These are phyloP conservation scores for Fregata magnificens DNA, from an alignment of 2,113 vertebrate genomes.

Conservation along the genomic window DNA sequence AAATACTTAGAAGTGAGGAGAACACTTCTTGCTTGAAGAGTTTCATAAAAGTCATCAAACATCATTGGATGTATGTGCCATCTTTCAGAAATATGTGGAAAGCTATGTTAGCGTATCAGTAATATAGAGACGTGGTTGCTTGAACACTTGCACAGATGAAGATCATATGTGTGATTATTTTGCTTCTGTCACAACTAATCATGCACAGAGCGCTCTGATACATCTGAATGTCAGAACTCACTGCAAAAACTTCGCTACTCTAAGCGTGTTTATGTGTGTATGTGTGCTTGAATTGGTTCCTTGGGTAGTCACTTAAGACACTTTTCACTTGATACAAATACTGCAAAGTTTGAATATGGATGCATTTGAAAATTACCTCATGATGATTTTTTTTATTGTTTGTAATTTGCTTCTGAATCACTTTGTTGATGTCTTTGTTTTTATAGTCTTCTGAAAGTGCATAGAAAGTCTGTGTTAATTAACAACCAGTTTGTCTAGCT, in stretches of 20 bases:
- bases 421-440: background rate
- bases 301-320: background rate
- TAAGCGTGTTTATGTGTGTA: fast-evolving
- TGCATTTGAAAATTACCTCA: background rate
- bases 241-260: background rate
- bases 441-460: background rate
- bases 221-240: background rate
- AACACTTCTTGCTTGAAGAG: background rate
- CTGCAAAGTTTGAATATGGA: background rate
- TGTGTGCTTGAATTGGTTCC: background rate
- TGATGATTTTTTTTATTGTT: background rate
- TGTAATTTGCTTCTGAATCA: background rate
- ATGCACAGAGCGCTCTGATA: background rate
- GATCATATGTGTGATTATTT: background rate
- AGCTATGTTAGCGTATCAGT: background rate
- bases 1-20: background rate
- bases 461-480: background rate
- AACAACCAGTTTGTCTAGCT: background rate
- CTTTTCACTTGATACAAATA: background rate
- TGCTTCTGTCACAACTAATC: background rate
- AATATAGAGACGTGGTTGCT: background rate
- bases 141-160: background rate
- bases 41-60: background rate
- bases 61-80: background rate
- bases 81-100: background rate